Conservation (phyloP, 2,113 vertebrate species). For the Rattus rattus region DNA sequence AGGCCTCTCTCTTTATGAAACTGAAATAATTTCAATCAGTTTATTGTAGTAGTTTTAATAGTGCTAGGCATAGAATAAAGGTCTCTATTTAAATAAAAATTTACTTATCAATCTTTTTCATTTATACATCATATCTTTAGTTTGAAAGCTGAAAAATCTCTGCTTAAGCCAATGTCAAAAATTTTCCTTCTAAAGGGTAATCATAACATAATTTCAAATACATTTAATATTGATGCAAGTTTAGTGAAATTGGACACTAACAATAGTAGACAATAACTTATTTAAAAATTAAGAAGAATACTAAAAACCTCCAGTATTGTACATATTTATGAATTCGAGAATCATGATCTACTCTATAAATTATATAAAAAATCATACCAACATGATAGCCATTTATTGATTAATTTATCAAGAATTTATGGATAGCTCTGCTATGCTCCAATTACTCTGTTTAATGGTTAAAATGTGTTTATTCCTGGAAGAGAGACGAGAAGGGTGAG, state of each 20-base stretch:
- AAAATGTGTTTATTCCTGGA: background rate
- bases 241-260: background rate
- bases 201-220: background rate
- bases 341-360: background rate
- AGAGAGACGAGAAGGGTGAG: background rate
- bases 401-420: background rate
- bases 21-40: slow-evolving; percentile 3
- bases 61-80: background rate
- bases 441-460: background rate
- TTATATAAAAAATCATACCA: background rate
- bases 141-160: slow-evolving; percentile 25
- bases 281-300: background rate
- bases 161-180: background rate
- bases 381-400: background rate
- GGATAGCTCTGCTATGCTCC: background rate
- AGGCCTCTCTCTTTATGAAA: background rate
- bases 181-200: background rate
- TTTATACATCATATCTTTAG: background rate
- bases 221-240: background rate
- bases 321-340: background rate
- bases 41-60: background rate
- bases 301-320: background rate
- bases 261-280: background rate
- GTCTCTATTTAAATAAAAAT: background rate
- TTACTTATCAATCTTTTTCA: background rate